Conservation (phyloP, 1,140 invertebrate species). For the Drosophila azteca region DNA sequence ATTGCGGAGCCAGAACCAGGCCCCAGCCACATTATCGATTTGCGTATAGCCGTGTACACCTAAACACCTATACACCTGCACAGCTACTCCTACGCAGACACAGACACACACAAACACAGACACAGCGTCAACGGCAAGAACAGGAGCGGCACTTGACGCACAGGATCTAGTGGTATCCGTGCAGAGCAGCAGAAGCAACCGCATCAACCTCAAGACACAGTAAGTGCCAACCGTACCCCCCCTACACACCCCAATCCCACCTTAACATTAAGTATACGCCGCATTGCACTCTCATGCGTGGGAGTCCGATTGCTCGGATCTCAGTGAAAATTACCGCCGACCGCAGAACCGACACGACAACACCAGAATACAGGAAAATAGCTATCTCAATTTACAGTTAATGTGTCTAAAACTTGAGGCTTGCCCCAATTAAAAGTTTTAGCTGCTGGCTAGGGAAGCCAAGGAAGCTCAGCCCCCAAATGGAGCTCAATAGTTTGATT, state of each 20-base stretch:
- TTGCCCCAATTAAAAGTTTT: no score
- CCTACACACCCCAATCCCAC: conserved; percentile 8
- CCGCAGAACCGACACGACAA: neutral
- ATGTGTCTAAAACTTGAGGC: no score
- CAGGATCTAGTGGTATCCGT: conserved; percentile 21
- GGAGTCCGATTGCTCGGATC: neutral
- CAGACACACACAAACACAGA: conserved; percentile 30
- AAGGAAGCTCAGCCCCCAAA: no score
- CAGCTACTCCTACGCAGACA: conserved; percentile 22
- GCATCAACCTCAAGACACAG: conserved; percentile 62
- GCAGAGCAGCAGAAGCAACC: conserved; percentile 32
- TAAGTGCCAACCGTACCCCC: conserved; percentile 57
- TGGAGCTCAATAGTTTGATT: conserved; percentile 53
- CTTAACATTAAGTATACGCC: conserved; percentile 60
- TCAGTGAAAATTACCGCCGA: conserved; percentile 11
- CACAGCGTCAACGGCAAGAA: conserved; percentile 45
- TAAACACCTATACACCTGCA: conserved; percentile 40
- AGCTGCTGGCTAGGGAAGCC: no score
- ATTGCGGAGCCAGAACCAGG: conserved; percentile 3
- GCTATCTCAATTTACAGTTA: neutral
- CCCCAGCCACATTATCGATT: conserved; percentile 68
- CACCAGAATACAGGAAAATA: no score
- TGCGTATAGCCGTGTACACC: conserved; percentile 63
- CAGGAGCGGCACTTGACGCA: conserved; percentile 36
- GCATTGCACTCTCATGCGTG: neutral